Evolutionary conservation across 2,797 vertebrate genomes (phyloP).

Genomic region (Myoxocephalus aenaeus): DNA sequence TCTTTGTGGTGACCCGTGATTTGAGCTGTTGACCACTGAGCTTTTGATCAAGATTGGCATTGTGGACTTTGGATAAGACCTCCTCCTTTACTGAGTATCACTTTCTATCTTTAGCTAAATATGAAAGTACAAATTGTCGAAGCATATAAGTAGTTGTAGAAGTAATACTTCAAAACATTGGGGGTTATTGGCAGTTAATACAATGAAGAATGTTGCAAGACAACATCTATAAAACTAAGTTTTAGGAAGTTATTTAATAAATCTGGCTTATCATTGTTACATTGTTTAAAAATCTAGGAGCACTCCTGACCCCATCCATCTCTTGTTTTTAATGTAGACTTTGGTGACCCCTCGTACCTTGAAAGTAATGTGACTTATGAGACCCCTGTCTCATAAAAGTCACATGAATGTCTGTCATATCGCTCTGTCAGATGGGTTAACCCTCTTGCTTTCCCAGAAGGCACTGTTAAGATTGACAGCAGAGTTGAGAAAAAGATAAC

Average conservation of each 20-base stretch:
- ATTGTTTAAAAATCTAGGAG: not conserved
- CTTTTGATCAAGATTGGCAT: not conserved
- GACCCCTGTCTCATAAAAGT: slow-evolving; percentile 52
- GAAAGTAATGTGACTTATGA: slow-evolving; percentile 52
- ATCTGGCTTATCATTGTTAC: not conserved
- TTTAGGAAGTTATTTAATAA: not conserved
- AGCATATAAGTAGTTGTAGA: not conserved
- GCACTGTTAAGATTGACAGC: slow-evolving; percentile 17
- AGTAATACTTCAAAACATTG: not conserved
- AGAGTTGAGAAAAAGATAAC: slow-evolving; percentile 29
- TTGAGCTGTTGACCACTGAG: slow-evolving; percentile 25
- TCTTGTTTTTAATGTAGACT: slow-evolving; percentile 23
- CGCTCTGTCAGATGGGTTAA: slow-evolving; percentile 36
- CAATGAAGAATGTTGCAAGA: not conserved
- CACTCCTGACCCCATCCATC: not conserved
- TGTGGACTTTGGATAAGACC: slow-evolving; percentile 10
- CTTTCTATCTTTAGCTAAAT: not conserved
- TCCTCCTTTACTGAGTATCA: not conserved
- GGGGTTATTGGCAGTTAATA: not conserved
- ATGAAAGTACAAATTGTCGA: not conserved
- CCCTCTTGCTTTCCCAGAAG: slow-evolving; percentile 41
- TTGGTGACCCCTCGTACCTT: slow-evolving; percentile 34
- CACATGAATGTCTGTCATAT: slow-evolving; percentile 44
- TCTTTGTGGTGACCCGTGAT: slow-evolving; percentile 26
- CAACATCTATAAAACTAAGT: not conserved